Evolutionary conservation across 2,113 vertebrate species (phyloP).

Genomic region (Nematolebias whitei): DNA sequence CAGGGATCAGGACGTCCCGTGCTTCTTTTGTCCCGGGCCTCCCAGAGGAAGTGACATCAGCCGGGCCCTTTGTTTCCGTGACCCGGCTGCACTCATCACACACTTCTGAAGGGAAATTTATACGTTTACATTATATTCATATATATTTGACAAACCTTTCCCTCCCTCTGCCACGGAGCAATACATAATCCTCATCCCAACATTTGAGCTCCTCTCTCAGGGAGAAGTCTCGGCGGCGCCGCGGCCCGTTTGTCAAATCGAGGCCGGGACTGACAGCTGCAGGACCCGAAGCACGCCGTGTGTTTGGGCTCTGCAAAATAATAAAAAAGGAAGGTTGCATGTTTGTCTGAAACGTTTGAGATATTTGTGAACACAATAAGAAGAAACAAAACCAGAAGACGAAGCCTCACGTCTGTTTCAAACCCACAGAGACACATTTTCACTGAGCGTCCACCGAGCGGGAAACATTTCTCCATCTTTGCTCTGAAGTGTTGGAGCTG

Average conservation of each 20-base stretch:
- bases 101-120: conserved; percentile 37
- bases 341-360: not conserved
- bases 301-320: too few species aligned
- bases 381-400: conserved; percentile 37
- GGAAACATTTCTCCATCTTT: conserved; percentile 42
- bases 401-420: conserved; percentile 55
- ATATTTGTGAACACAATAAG: not conserved
- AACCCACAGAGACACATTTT: conserved; percentile 54
- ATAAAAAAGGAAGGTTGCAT: too few species aligned
- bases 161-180: conserved; percentile 44
- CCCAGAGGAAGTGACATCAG: conserved; percentile 62
- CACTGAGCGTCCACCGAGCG: conserved; percentile 43
- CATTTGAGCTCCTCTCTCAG: conserved; percentile 58
- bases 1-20: conserved; percentile 10
- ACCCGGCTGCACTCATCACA: conserved; percentile 12
- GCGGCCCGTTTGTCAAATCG: conserved; percentile 48
- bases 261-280: conserved; percentile 48
- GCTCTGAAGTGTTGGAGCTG: too few species aligned
- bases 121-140: conserved; percentile 40
- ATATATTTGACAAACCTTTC: conserved; percentile 29
- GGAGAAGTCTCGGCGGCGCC: conserved; percentile 45
- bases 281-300: conserved; percentile 16
- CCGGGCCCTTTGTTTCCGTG: conserved; percentile 32
- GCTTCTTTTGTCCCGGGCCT: conserved; percentile 41
- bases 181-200: conserved; percentile 57